Conservation (phyloP, 1,140 invertebrate genomes). For the Leptopilina clavipes region DNA sequence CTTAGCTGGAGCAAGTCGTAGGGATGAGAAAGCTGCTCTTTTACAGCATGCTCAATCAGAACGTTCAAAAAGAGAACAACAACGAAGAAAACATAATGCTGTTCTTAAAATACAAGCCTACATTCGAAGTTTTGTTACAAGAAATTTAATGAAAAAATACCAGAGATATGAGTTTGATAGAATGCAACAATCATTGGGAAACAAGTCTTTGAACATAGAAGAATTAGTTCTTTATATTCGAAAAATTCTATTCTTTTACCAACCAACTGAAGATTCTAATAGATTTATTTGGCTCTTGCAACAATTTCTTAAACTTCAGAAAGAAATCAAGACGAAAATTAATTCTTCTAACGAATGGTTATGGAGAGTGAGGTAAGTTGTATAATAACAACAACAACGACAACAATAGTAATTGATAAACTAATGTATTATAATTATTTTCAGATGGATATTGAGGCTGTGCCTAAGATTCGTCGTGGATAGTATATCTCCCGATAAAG, state of each 20-base stretch:
- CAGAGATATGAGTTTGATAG: constrained; percentile 83
- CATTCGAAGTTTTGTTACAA: constrained; percentile 83
- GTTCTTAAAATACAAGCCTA: constrained; percentile 86
- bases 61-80: constrained; percentile 88
- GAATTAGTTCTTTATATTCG: constrained; percentile 76
- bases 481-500: constrained; percentile 60
- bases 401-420: not conserved
- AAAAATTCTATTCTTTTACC: constrained; percentile 87
- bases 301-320: constrained; percentile 77
- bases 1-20: constrained; percentile 89
- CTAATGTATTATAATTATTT: constrained; percentile 36
- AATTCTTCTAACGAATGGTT: constrained; percentile 76
- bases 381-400: constrained; percentile 55
- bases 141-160: constrained; percentile 80
- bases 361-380: constrained; percentile 78
- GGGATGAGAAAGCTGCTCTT: constrained; percentile 84
- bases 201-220: constrained; percentile 73
- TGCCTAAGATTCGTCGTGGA: constrained; percentile 67
- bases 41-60: constrained; percentile 88
- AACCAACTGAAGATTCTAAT: constrained; percentile 79
- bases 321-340: constrained; percentile 75
- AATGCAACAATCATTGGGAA: constrained; percentile 71
- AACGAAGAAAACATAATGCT: constrained; percentile 81
- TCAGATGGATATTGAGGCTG: constrained; percentile 65
- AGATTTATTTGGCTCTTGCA: constrained; percentile 81